Conservation (phyloP, 2,113 vertebrate genomes). For the Coptodon bakossiorum region DNA sequence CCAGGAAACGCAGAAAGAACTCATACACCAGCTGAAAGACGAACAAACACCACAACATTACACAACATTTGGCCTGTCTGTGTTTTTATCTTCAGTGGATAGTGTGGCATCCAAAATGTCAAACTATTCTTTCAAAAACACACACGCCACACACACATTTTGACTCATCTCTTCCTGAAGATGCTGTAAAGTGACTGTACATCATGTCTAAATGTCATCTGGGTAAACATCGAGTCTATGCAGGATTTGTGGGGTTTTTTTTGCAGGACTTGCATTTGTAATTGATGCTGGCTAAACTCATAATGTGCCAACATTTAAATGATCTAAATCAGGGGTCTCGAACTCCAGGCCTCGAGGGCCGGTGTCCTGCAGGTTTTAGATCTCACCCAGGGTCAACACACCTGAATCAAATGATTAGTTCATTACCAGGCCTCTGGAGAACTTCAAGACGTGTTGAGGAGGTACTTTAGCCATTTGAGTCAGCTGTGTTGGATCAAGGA, state of each 20-base stretch:
- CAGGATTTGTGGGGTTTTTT: accelerated
- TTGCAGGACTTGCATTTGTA: background rate
- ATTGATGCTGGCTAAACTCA: background rate
- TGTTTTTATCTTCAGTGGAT: background rate
- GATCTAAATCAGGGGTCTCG: too few species aligned
- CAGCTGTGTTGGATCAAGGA: too few species aligned
- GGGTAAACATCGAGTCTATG: background rate
- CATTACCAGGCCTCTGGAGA: too few species aligned
- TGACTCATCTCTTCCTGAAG: background rate
- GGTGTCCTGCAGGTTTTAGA: too few species aligned
- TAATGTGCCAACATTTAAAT: background rate
- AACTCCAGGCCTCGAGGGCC: too few species aligned
- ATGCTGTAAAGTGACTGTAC: background rate
- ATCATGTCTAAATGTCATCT: background rate
- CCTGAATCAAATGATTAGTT: too few species aligned
- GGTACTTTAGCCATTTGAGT: too few species aligned
- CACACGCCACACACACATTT: background rate
- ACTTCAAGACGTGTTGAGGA: too few species aligned
- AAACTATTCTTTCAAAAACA: background rate
- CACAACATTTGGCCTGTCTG: background rate
- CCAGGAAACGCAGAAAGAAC: constrained; percentile 90
- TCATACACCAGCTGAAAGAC: constrained; percentile 83
- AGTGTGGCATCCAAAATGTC: background rate
- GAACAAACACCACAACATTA: background rate
- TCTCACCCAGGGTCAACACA: too few species aligned